Evolutionary conservation across 2,888 invertebrate species (phyloP), one percentile per base, ranked within the genome.

Genomic region (Cryptophagus acutangulus): DNA sequence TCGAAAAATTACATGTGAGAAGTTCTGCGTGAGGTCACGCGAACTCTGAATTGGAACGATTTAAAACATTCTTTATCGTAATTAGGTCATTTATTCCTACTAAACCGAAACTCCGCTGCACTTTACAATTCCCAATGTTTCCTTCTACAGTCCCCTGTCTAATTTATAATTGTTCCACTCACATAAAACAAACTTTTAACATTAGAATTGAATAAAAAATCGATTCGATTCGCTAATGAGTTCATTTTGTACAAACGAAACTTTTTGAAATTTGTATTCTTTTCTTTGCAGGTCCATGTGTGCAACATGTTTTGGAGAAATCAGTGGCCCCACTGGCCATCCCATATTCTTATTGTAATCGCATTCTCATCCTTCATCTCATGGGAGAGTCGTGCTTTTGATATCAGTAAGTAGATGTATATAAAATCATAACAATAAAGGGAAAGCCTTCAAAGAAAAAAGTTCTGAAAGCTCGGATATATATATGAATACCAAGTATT

Each of bases 41-140:
- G 41, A 49, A 34, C 40, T 41, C 29, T 34, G 38, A 46, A 41
- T 45, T 37, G 37, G 35, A 38, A 35, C 48, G 36, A 45, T 52
- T 45, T 35, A 39, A 43, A 48, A 47, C 52, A 52, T 52, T 49
- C 46, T 48, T 52, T 52, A 48, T 45, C 45, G 46, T 54, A 54
- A 54, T 56, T 54, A 56, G 50, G 51, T 49, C 52, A 52, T 54
- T n/a, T 48, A 50, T 47, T 56, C 51, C 46, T 37, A 36, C 31
- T 13, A 17, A 35, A 18, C 36, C 41, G 33, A 43, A 44, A 40
- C 46, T 40, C 43, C 35, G 36, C 40, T 35, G 45, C 49, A 49
- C 39, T 47, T 40, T 25, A 34, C 34, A 37, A 45, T 35, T 28
- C 38, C 45, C 15, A 8, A 26, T n/a, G 36, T 26, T 41, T 37